Conservation (phyloP, 1,140 invertebrate genomes). For the Colletes gigas region DNA sequence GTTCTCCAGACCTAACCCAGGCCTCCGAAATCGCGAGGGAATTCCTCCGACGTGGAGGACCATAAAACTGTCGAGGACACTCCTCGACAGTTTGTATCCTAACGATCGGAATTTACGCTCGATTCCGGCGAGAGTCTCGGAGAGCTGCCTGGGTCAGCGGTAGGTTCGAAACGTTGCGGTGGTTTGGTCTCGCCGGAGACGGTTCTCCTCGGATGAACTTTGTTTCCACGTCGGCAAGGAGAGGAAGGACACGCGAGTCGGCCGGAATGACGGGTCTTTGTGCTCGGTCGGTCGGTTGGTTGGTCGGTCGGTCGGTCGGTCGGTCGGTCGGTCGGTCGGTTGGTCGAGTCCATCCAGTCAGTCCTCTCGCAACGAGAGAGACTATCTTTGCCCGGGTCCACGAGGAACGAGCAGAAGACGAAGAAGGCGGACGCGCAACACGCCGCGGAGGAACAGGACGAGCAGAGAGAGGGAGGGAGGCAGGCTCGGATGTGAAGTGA, state of each 20-base stretch:
- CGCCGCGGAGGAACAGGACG: background rate
- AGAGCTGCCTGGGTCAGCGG: background rate
- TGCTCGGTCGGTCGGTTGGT: constrained; percentile 52
- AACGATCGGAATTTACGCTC: constrained; percentile 32
- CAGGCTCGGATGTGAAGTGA: constrained; percentile 71
- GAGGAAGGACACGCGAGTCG: constrained; percentile 61
- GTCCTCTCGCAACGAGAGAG: constrained; percentile 43
- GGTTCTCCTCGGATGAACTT: constrained; percentile 44
- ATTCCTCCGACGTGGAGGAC: background rate
- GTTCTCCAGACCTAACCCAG: too few species aligned
- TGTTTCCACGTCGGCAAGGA: constrained; percentile 34
- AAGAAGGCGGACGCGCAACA: constrained; percentile 54
- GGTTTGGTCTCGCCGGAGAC: constrained; percentile 6
- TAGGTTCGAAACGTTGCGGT: background rate
- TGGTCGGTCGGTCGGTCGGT: too few species aligned
- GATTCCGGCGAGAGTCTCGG: background rate
- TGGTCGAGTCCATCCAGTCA: constrained; percentile 42
- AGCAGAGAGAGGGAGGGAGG: constrained; percentile 40
- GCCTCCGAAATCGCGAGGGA: background rate
- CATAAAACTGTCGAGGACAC: background rate
- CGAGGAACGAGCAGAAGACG: constrained; percentile 50
- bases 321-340: constrained; percentile 22
- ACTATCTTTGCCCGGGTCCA: constrained; percentile 40
- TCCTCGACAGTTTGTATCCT: background rate
- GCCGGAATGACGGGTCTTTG: constrained; percentile 75